A percentile compares a stretch with the other conserved stretches of the same genome.
These are phyloP conservation scores for Epinephelus fuscoguttatus DNA, from an alignment of 2,113 vertebrate genomes.

Conservation along the genomic window DNA sequence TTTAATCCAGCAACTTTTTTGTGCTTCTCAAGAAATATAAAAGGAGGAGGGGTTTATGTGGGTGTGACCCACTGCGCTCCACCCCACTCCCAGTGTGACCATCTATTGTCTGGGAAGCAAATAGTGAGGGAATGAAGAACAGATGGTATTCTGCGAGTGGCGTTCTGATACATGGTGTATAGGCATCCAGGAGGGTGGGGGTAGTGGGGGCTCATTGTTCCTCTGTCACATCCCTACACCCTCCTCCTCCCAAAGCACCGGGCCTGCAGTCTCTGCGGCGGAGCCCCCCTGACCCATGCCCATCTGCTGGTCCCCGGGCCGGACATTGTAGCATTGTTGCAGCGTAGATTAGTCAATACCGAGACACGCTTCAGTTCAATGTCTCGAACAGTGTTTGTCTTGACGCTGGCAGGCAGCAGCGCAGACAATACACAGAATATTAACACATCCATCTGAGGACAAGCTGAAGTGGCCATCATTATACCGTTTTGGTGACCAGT, in stretches of 20 bases:
- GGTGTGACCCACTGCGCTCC: conserved; percentile 22
- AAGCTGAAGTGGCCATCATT: conserved; percentile 7
- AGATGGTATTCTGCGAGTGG: conserved; percentile 81
- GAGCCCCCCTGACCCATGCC: conserved; percentile 57
- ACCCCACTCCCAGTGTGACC: not conserved
- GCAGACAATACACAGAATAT: conserved; percentile 43
- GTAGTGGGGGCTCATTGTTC: conserved; percentile 70
- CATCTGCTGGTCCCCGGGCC: conserved; percentile 77
- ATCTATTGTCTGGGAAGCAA: conserved; percentile 63
- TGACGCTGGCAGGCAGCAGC: conserved; percentile 17
- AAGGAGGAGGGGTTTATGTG: not conserved
- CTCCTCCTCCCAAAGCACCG: conserved; percentile 40
- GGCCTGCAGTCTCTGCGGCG: conserved; percentile 36
- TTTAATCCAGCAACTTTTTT: not conserved
- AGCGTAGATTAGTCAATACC: conserved; percentile 59
- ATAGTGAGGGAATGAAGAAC: conserved; percentile 75
- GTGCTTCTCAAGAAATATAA: not conserved
- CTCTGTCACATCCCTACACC: conserved; percentile 48
- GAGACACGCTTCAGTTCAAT: conserved; percentile 67
- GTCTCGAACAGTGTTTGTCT: conserved; percentile 35
- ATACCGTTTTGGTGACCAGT: not conserved
- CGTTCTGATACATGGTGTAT: conserved; percentile 65
- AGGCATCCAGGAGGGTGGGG: conserved; percentile 74
- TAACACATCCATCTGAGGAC: conserved; percentile 32
- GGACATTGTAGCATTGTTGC: conserved; percentile 61